These are phyloP conservation scores for Tachystola acroxantha DNA, from an alignment of 2,888 invertebrate species.

Conservation along the genomic window DNA sequence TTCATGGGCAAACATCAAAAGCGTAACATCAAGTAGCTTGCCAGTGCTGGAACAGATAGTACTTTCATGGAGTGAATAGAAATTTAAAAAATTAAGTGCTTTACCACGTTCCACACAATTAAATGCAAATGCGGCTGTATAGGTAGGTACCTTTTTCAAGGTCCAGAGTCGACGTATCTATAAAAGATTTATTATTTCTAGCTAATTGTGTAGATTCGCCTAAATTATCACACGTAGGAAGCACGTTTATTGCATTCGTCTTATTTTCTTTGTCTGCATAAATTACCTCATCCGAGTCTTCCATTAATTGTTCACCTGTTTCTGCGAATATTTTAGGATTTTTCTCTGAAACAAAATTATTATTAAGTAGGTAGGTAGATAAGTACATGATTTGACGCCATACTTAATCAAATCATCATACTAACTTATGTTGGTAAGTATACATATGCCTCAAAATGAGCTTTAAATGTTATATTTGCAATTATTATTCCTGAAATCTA, in stretches of 20 bases:
- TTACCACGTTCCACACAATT: not conserved
- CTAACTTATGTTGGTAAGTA: too few species aligned
- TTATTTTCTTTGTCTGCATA: conserved; percentile 28
- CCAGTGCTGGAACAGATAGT: too few species aligned
- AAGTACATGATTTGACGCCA: too few species aligned
- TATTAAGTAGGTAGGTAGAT: too few species aligned
- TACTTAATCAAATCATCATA: too few species aligned
- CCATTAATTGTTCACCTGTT: conserved; percentile 15
- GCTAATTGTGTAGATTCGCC: conserved; percentile 50
- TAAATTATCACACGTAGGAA: conserved; percentile 62
- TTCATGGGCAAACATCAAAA: conserved; percentile 1
- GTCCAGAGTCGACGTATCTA: conserved; percentile 27
- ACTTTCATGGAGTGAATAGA: not conserved
- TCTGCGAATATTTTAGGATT: conserved; percentile 33
- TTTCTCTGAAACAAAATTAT: conserved; percentile 35
- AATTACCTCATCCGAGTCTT: conserved; percentile 21
- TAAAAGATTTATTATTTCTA: conserved; percentile 46
- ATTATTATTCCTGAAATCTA: too few species aligned
- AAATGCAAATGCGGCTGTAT: not conserved
- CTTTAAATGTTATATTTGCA: too few species aligned
- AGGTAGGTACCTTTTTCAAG: conserved; percentile 34
- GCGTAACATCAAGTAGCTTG: not conserved
- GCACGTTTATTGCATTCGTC: conserved; percentile 41
- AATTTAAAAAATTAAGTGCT: conserved; percentile 1
- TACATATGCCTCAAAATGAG: too few species aligned